phyloP scores from a whole-genome alignment of 1,140 invertebrate genomes.

The Camponotus floridanus region DNA sequence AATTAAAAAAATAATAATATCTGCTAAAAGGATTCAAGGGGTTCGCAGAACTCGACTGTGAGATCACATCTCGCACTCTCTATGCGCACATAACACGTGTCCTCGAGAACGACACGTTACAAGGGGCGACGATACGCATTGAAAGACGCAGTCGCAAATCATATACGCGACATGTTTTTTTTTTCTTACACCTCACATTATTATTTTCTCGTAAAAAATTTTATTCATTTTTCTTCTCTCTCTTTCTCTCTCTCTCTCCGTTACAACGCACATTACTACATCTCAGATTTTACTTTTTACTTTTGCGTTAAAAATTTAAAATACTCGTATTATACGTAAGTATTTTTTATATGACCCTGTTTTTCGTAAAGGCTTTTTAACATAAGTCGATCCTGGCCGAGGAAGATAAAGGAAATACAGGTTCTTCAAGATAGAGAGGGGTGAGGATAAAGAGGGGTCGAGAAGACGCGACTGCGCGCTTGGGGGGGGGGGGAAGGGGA shows the following conservation, averaged over 20 bases:
- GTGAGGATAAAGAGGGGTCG: constrained; percentile 37
- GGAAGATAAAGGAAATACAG: constrained; percentile 65
- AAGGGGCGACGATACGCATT: constrained; percentile 69
- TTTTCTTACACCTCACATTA: constrained; percentile 55
- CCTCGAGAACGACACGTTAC: constrained; percentile 59
- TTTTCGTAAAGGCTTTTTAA: constrained; percentile 85
- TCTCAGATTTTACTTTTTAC: constrained; percentile 70
- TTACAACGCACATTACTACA: constrained; percentile 53
- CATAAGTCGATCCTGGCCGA: constrained; percentile 82
- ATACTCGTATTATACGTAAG: constrained; percentile 84
- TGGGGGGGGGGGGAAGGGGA: neutral
- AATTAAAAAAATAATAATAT: neutral
- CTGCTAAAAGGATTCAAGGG: constrained; percentile 23
- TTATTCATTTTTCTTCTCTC: constrained; percentile 57
- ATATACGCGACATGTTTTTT: constrained; percentile 54
- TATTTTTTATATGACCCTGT: constrained; percentile 85
- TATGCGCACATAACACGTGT: constrained; percentile 37
- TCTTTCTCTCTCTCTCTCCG: constrained; percentile 8
- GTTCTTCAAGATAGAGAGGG: constrained; percentile 46
- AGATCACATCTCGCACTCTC: constrained; percentile 45
- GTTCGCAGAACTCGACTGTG: constrained; percentile 15
- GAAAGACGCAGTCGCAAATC: constrained; percentile 70
- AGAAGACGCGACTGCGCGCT: constrained; percentile 37
- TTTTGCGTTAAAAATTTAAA: constrained; percentile 81
- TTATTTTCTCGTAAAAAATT: constrained; percentile 69